Evolutionary conservation across 2,888 invertebrate species (phyloP), one percentile per base, ranked within the genome.

Genomic region (Dascillus cervinus): DNA sequence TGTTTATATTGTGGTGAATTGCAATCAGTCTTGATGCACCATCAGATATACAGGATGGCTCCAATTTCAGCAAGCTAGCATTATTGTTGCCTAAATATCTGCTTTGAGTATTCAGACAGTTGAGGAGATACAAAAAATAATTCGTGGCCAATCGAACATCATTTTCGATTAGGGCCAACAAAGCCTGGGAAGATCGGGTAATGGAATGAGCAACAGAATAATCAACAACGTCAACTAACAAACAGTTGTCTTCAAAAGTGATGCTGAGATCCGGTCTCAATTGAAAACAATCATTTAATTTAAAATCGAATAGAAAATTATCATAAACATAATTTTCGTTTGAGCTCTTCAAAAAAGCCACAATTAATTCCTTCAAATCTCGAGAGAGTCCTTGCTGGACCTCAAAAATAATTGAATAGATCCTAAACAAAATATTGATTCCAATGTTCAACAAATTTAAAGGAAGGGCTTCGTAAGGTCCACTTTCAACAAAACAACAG

Each of bases 61-160:
- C n/a, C n/a, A n/a, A n/a, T n/a, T n/a, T n/a, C n/a, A n/a, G n/a
- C n/a, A n/a, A n/a, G n/a, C n/a, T n/a, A n/a, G n/a, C n/a, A n/a
- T n/a, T n/a, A n/a, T n/a, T n/a, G n/a, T n/a, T n/a, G n/a, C n/a
- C n/a, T n/a, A 60, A 57, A 43, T 61, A 60, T 34, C 53, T 57
- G 3, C 52, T 47, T 28, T 39, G 43, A 13, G 56, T 37, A 12
- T 31, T 46, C 11, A 69, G 39, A 29, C 56, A 58, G 31, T 56
- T 58, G 14, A 70, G 46, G 9, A 69, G 50, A 46, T 64, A 69
- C 12, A 52, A 52, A 34, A 70, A 70, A 28, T 69, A 50, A 19
- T 39, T 41, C 6, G 50, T 50, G n/a, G 55, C 49, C 6, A 66
- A 31, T 15, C 31, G 23, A 3, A 32, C 44, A 26, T 61, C 52